Base-by-base conservation (phyloP, 2,113 vertebrate genomes). In the Collichthys lucidus region DNA sequence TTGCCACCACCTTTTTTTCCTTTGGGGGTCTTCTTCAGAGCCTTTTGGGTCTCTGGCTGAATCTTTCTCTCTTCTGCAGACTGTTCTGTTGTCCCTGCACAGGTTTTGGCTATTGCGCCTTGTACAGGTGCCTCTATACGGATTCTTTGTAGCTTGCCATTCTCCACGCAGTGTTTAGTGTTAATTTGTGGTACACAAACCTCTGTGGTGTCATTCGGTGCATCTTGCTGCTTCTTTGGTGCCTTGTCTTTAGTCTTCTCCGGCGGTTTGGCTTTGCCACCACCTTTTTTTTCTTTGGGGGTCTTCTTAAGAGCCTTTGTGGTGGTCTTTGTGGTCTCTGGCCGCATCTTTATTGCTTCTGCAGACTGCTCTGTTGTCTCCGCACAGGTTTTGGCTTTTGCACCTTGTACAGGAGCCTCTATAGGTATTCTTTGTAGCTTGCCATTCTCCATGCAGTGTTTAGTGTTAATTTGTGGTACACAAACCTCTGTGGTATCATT, bases 281-380 rank as follows among this genome's bases (percentile, higher is more conserved):
- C 12, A 20, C 10, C 1, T 12, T 40, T 24, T 74, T 71, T 83
- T 44, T 11, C n/a, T 65, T 74, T 74, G 9, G 35, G 9, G 1
- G 0, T 26, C 22, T 66, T 29, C 1, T 11, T 0, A 35, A n/a
- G 19, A 44, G 12, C 24, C 49, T 53, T 50, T 67, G n/a, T 52
- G 1, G 50, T 49, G 14, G 62, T 16, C 44, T 67, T 70, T 14
- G 17, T 24, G 49, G 20, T 19, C 9, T 42, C 9, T 57, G n/a
- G 44, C 19, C 35, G 3, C 3, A 0, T 59, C n/a, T 20, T 0
- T 1, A 8, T 40, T 24, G 35, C 7, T 10, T 40, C n/a, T 40
- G 49, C 10, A 64, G 47, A 0, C 35, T 19, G 26, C 3, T 26
- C 0, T 3, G 7, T 19, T 0, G 7, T 14, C 17, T 44, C 8